These are phyloP conservation scores for Aptenodytes forsteri DNA, from an alignment of 2,113 vertebrate genomes.

Conservation along the genomic window DNA sequence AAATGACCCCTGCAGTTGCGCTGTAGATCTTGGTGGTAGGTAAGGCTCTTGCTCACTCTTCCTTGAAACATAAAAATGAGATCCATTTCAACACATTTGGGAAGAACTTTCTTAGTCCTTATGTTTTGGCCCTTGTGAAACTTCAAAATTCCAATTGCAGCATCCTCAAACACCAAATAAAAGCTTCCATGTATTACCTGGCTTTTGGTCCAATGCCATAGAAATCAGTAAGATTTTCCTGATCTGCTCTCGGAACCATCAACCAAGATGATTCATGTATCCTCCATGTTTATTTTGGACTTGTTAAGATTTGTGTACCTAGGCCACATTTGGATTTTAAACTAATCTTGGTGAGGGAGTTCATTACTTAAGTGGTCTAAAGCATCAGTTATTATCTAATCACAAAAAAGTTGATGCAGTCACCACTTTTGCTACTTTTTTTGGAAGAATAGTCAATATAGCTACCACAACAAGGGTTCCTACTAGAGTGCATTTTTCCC, in stretches of 20 bases:
- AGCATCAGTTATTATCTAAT: not conserved
- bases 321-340: not conserved
- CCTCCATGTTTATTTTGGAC: not conserved
- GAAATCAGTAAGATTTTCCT: not conserved
- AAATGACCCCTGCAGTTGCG: accelerated
- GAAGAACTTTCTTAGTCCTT: not conserved
- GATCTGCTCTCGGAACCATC: not conserved
- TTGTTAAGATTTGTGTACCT: not conserved
- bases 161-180: not conserved
- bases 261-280: not conserved
- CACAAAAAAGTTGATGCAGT: not conserved
- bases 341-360: not conserved
- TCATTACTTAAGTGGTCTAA: not conserved
- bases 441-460: not conserved
- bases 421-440: not conserved
- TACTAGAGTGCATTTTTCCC: not conserved
- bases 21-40: not conserved
- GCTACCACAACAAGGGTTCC: not conserved
- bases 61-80: not conserved
- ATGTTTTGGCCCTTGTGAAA: not conserved
- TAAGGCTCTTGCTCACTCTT: not conserved
- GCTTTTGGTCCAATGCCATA: not conserved
- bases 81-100: accelerated
- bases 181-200: not conserved
- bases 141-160: not conserved